Percentiles rank a stretch among this genome's conserved stretches.
Conservation (phyloP, 2,888 invertebrate genomes). For the Criorhina ranunculi region DNA sequence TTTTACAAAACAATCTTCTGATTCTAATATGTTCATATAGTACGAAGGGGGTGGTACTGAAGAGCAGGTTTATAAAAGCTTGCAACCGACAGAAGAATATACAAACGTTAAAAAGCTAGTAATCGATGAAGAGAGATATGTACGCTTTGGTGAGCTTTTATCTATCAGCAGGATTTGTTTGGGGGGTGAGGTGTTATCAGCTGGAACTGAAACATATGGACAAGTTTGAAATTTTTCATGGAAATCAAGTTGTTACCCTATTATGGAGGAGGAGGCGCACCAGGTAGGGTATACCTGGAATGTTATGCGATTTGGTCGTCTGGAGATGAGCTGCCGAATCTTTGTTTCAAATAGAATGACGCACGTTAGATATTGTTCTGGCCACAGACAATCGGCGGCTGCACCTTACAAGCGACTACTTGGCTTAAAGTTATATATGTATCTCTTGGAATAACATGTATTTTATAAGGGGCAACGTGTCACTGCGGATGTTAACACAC, state of each 20-base stretch:
- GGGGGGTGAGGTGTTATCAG: conserved; percentile 33
- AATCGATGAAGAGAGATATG: conserved; percentile 37
- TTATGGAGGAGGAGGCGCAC: neutral
- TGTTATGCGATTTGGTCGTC: neutral
- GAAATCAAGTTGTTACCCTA: neutral
- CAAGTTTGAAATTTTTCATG: neutral
- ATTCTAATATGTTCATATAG: no score
- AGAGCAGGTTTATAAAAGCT: conserved; percentile 32
- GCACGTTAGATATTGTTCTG: no score
- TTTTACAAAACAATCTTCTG: conserved; percentile 27
- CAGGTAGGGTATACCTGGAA: neutral
- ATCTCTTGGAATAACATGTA: no score
- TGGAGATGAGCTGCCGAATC: neutral
- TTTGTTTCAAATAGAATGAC: no score
- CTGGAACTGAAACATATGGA: conserved; percentile 32
- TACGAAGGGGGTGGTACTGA: neutral
- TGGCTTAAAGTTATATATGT: no score
- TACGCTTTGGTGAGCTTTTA: conserved; percentile 19
- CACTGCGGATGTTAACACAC: no score
- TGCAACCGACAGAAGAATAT: conserved; percentile 7
- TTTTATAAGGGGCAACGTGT: no score
- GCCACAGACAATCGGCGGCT: no score
- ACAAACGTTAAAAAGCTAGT: conserved; percentile 28
- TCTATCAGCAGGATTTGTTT: neutral
- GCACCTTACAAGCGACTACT: no score